These are phyloP conservation scores for Trididemnum clinides DNA, from an alignment of 23 tunicate genomes.

Conservation along the genomic window DNA sequence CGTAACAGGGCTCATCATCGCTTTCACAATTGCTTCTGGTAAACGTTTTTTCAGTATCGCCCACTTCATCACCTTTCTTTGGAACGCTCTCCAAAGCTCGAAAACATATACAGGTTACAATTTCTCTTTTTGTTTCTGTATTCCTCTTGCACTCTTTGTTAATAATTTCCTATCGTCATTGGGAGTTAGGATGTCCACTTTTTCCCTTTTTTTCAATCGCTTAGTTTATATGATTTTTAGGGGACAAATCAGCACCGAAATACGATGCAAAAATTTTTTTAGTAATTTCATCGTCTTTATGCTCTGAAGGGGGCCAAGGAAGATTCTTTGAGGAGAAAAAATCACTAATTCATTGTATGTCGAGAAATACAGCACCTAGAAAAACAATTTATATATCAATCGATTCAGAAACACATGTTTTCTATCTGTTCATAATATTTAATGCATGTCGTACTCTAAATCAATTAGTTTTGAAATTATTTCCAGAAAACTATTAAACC, in stretches of 20 bases:
- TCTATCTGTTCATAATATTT: neutral
- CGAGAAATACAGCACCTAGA: constrained; percentile 2
- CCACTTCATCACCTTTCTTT: too few species aligned
- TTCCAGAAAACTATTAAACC: neutral
- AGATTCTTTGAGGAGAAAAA: neutral
- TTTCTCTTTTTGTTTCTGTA: too few species aligned
- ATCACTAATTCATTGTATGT: neutral
- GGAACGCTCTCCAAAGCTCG: too few species aligned
- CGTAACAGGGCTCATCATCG: too few species aligned
- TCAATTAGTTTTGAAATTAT: neutral
- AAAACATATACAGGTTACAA: too few species aligned
- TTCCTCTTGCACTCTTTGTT: too few species aligned
- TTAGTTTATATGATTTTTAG: neutral
- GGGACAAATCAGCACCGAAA: neutral
- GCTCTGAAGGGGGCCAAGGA: neutral
- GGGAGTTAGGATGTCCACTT: too few species aligned
- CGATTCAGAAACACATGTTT: constrained; percentile 10
- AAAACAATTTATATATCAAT: neutral
- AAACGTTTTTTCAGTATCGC: too few species aligned
- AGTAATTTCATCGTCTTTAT: neutral
- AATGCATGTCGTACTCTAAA: neutral
- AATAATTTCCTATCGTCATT: too few species aligned
- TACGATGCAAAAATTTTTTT: neutral
- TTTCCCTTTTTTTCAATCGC: too few species aligned
- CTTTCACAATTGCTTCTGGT: neutral